Conservation (phyloP, 2,888 invertebrate species). For the Endomychus coccineus region DNA sequence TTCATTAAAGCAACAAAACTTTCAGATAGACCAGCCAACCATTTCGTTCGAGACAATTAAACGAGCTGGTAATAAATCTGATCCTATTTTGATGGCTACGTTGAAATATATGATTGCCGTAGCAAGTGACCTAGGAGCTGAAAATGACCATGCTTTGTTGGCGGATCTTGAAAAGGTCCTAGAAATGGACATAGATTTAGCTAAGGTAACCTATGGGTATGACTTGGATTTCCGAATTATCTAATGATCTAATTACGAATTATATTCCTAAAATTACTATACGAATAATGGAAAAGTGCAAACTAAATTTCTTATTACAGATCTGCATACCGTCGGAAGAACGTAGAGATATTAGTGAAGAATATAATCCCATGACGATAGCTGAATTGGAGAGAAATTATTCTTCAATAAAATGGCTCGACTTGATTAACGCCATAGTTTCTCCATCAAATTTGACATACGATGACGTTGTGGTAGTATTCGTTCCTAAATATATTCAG, state of each 20-base stretch:
- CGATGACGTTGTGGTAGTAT: slow-evolving; percentile 45
- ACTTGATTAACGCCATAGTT: slow-evolving; percentile 43
- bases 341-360: slow-evolving; percentile 18
- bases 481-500: slow-evolving; percentile 42
- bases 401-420: slow-evolving; percentile 20
- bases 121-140: slow-evolving; percentile 25
- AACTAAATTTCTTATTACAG: no score
- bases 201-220: slow-evolving; percentile 17
- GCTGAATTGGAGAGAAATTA: slow-evolving; percentile 41
- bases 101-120: slow-evolving; percentile 26
- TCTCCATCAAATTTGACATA: slow-evolving; percentile 26
- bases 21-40: slow-evolving; percentile 25
- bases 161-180: slow-evolving; percentile 23
- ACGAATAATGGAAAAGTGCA: no score
- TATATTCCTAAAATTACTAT: no score
- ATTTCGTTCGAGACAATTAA: slow-evolving; percentile 22
- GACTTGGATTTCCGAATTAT: no score
- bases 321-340: slow-evolving; percentile 31
- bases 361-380: slow-evolving; percentile 35
- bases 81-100: slow-evolving; percentile 23
- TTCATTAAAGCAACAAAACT: no score
- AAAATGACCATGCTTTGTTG: slow-evolving; percentile 18
- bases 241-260: no score
- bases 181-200: slow-evolving; percentile 23
- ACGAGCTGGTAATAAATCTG: slow-evolving; percentile 20